Evolutionary conservation across 2,113 vertebrate species (phyloP), one percentile per base, ranked within the genome.

Genomic region (Plestiodon gilberti): DNA sequence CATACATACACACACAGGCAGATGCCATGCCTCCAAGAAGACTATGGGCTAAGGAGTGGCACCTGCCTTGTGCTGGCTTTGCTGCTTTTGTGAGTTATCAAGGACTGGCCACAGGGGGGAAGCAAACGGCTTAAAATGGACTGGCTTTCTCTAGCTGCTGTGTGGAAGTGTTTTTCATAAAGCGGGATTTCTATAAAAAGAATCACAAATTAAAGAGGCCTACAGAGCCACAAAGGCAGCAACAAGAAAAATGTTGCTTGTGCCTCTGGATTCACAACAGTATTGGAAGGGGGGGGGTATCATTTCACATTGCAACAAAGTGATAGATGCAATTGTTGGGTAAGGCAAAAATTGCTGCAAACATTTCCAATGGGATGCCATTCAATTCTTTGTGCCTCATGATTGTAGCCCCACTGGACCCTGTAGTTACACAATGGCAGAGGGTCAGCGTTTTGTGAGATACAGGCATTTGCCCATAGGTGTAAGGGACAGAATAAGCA

Each of bases 21-120:
- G 55, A 6, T 71, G 33, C 23, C 14, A 18, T 28, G 14, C 23
- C 2, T n/a, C 10, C 2, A 33, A 52, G 25, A n/a, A 61, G 78
- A 40, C 78, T 15, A 14, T 73, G 3, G 73, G 20, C 23, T 25
- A 77, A 55, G 62, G 4, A 48, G 4, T 48, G 43, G 43, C 22
- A 55, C 14, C 35, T 43, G 57, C 40, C 4, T 64, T 64, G 38
- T 13, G 33, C 64, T n/a, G 6, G 20, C 59, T 23, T 81, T 11
- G 2, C 67, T 73, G 43, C 25, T 57, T 20, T 52, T 33, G 33
- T n/a, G 89, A 78, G 9, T n/a, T 91, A 88, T 55, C 82, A 35
- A 5, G 1, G 1, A 78, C 0, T 22, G 48, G 81, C 90, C 96
- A 94, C 93, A 61, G 95, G 96, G 87, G 94, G 94, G 94, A 94